phyloP scores from a whole-genome alignment of 2,888 invertebrate species.

The Agrotis clavis region DNA sequence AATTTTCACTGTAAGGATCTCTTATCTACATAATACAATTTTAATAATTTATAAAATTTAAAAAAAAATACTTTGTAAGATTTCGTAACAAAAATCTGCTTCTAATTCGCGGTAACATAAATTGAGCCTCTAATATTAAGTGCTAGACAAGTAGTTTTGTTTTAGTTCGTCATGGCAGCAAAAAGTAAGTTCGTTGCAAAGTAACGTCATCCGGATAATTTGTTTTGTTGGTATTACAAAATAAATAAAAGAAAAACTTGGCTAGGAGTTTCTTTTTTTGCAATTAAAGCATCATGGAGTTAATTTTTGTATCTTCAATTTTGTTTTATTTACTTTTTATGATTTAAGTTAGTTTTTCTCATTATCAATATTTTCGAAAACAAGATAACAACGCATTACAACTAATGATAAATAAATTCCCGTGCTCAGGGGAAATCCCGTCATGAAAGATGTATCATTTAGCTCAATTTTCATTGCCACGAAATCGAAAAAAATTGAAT shows the following conservation, averaged over 20 bases:
- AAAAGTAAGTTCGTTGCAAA: conserved; percentile 9
- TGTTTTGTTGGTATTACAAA: not conserved
- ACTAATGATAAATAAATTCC: conserved; percentile 27
- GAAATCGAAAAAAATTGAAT: no score
- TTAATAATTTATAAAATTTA: no score
- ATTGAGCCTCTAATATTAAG: not conserved
- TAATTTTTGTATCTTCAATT: not conserved
- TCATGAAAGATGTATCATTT: conserved; percentile 21
- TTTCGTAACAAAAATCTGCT: no score
- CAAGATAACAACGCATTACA: not conserved
- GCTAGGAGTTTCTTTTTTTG: not conserved
- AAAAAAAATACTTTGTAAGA: no score
- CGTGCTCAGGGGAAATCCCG: conserved; percentile 26
- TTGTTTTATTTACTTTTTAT: no score
- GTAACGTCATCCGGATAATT: conserved; percentile 2
- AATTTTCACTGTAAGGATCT: no score
- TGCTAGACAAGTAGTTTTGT: not conserved
- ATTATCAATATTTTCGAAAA: not conserved
- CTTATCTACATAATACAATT: no score
- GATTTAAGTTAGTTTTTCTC: not conserved
- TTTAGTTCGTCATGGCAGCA: not conserved
- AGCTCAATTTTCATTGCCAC: no score
- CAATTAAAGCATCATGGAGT: not conserved
- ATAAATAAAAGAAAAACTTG: not conserved
- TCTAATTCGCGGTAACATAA: no score